Percentiles rank a stretch among this genome's conserved stretches.
These are phyloP conservation scores for Lophotriccus pileatus DNA, from an alignment of 2,797 vertebrate genomes.

Conservation along the genomic window DNA sequence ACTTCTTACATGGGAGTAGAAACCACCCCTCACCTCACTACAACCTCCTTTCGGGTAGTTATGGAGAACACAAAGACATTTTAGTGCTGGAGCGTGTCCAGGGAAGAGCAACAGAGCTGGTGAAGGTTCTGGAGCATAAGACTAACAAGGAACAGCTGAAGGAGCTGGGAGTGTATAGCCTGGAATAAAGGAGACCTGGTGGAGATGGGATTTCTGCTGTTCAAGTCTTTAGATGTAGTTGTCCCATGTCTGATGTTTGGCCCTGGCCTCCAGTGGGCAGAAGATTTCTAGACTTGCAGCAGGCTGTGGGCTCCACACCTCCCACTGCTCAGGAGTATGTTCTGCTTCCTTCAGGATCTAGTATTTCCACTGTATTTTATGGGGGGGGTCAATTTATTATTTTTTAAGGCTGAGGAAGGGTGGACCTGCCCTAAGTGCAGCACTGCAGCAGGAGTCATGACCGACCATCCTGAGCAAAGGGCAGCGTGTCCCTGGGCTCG, in stretches of 20 bases:
- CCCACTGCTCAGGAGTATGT: neutral
- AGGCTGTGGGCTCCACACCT: neutral
- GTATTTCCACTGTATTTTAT: neutral
- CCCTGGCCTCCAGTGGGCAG: neutral
- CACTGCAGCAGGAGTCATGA: neutral
- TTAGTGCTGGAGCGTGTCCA: too few relatives aligned
- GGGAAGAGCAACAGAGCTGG: too few relatives aligned
- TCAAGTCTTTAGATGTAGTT: accelerated
- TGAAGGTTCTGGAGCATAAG: too few relatives aligned
- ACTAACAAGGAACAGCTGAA: too few relatives aligned
- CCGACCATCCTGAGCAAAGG: neutral
- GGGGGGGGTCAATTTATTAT: too few relatives aligned
- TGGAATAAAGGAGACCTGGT: too few relatives aligned
- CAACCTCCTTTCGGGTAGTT: neutral
- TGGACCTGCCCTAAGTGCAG: neutral
- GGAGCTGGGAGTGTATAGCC: too few relatives aligned
- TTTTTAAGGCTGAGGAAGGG: neutral
- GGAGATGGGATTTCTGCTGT: neutral
- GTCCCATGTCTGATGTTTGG: neutral
- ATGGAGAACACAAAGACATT: neutral
- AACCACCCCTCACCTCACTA: neutral
- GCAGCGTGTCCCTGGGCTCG: accelerated
- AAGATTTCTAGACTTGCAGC: neutral
- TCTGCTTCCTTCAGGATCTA: neutral
- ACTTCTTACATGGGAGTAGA: neutral